Evolutionary conservation across 2,888 invertebrate species (phyloP), one percentile per base, ranked within the genome.

Genomic region (Thereva nobilitata): DNA sequence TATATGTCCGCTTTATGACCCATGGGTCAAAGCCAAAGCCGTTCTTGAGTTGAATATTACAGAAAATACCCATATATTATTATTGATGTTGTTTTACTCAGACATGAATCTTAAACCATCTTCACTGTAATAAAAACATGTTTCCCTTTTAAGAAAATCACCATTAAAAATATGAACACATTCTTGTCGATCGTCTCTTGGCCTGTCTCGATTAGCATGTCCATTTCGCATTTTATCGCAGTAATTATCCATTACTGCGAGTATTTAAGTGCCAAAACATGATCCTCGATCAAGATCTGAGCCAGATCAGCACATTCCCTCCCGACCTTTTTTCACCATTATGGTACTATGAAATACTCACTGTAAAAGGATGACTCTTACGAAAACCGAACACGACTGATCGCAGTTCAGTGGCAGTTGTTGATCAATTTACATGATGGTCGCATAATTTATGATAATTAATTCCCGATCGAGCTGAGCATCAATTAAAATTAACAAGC

Each of bases 251-350:
- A 45, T 54, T 53, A 23, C 38, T 45, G 42, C 64, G 45, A 44
- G 64, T 12, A 55, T 55, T 55, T 55, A 64, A 64, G 64, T 64
- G 64, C 64, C 54, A 64, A 64, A 64, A 64, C 64, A 64, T 64
- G 64, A 64, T 64, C 47, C 44, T 6, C 41, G 54, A 40, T 54
- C 12, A 10, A 55, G 55, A 55, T 64, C 47, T 23, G 23, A 1
- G 40, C 38, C 54, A 40, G 64, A 64, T 64, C 45, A 44, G 53
- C 23, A 2, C 23, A 23, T 23, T 23, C 23, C 23, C 23, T 23
- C 23, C 23, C 23, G 23, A 23, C 23, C 23, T 23, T 23, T n/a
- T 23, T 23, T 2, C 23, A 23, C 1, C 23, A 2, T 23, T 23
- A 23, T 23, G 23, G 23, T 23, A 2, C 23, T 23, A 23, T 23